These are phyloP conservation scores for Tenualosa thibaudeaui DNA, from an alignment of 2,797 vertebrate species.

Conservation along the genomic window DNA sequence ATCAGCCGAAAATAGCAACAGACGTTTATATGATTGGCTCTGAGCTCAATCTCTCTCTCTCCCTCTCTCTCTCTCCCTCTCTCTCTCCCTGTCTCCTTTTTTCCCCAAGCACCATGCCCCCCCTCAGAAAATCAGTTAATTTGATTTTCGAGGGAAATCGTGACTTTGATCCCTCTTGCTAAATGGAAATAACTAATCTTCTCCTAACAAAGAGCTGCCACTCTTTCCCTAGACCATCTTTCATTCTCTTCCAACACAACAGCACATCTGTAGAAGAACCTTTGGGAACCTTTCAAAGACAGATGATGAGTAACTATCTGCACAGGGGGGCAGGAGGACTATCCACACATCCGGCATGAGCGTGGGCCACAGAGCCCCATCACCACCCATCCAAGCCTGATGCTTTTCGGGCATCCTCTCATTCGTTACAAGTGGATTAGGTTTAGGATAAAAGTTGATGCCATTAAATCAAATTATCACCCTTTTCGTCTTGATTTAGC, in stretches of 20 bases:
- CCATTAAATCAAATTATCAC: constrained; percentile 79
- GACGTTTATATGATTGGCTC: constrained; percentile 58
- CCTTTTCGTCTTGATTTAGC: neutral
- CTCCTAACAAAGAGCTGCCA: constrained; percentile 46
- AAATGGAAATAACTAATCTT: constrained; percentile 64
- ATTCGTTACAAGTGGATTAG: constrained; percentile 68
- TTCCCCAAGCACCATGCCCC: constrained; percentile 6
- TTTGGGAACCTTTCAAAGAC: no score
- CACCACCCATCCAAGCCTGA: neutral
- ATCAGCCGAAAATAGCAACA: neutral
- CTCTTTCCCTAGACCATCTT: constrained; percentile 2
- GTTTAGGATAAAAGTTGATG: constrained; percentile 66
- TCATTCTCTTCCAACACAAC: neutral
- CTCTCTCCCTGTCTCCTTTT: neutral
- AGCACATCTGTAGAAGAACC: neutral
- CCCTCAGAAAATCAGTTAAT: constrained; percentile 54
- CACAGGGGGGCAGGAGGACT: no score
- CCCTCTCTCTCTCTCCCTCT: neutral
- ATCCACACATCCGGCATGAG: neutral
- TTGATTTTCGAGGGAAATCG: constrained; percentile 63
- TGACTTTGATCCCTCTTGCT: constrained; percentile 68
- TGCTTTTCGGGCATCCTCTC: constrained; percentile 55
- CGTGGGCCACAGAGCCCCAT: neutral
- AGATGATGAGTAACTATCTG: neutral
- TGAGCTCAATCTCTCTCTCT: constrained; percentile 36